Evolutionary conservation across 2,888 invertebrate species (phyloP).

Genomic region (Spatulosminthurus flaviceps): DNA sequence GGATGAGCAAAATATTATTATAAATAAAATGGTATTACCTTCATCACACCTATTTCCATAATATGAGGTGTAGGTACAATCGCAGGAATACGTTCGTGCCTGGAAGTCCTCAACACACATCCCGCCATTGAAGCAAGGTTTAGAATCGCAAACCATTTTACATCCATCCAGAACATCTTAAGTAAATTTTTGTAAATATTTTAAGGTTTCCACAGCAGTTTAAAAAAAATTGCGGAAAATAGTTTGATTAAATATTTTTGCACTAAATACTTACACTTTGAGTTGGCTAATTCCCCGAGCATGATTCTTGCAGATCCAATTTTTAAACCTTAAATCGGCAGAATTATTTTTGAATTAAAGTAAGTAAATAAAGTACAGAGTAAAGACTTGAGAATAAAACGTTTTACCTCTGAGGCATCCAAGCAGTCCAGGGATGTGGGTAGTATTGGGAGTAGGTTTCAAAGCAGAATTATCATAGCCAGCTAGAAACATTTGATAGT

Average conservation of each 20-base stretch:
- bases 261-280: slow-evolving; percentile 51
- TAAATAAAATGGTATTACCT: too few species aligned
- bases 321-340: slow-evolving; percentile 78
- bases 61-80: slow-evolving; percentile 89
- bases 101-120: slow-evolving; percentile 89
- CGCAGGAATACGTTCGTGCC: slow-evolving; percentile 84
- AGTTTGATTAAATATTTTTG: too few species aligned
- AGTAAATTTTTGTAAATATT: slow-evolving; percentile 21
- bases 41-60: slow-evolving; percentile 87
- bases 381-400: not conserved
- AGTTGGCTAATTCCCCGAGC: slow-evolving; percentile 55
- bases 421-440: slow-evolving; percentile 70
- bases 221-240: too few species aligned
- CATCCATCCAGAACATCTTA: slow-evolving; percentile 74
- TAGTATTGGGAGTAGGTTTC: slow-evolving; percentile 70
- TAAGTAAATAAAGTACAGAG: not conserved
- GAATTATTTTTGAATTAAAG: not conserved
- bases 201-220: too few species aligned
- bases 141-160: slow-evolving; percentile 87
- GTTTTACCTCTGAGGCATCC: slow-evolving; percentile 45
- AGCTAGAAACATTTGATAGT: slow-evolving; percentile 85
- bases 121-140: slow-evolving; percentile 88
- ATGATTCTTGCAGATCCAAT: slow-evolving; percentile 79
- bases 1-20: too few species aligned
- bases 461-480: slow-evolving; percentile 82